Percentiles rank a stretch among this genome's conserved stretches.
These are phyloP conservation scores for Tichodroma muraria DNA, from an alignment of 2,113 vertebrate genomes.

Conservation along the genomic window DNA sequence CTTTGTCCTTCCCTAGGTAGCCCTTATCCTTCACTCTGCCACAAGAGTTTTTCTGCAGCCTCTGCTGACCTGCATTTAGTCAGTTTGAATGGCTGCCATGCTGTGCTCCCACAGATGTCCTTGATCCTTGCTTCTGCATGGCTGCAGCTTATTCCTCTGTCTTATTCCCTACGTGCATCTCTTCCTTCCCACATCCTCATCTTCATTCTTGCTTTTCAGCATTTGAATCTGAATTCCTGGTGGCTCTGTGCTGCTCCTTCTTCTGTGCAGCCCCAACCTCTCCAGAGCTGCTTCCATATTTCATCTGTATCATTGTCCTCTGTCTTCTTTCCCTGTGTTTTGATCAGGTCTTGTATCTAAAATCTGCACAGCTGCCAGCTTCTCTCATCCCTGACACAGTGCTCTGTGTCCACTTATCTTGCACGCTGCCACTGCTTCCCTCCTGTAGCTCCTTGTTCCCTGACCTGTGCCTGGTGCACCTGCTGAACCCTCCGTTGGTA, in stretches of 20 bases:
- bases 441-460: neutral
- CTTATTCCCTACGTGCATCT: neutral
- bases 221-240: neutral
- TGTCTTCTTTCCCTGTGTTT: neutral
- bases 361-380: neutral
- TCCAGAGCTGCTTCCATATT: neutral
- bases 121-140: neutral
- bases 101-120: neutral
- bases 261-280: neutral
- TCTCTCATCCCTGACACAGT: neutral
- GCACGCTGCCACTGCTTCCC: neutral
- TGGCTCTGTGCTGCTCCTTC: neutral
- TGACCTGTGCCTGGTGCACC: neutral
- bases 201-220: neutral
- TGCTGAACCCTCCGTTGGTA: neutral
- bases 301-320: neutral
- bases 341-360: neutral
- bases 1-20: neutral
- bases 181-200: neutral
- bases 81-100: neutral
- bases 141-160: neutral
- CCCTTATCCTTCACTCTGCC: neutral
- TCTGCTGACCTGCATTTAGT: neutral
- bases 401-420: neutral
- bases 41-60: neutral